Base-by-base conservation (phyloP, 2,888 invertebrate species). In the Argyresthia goedartella region DNA sequence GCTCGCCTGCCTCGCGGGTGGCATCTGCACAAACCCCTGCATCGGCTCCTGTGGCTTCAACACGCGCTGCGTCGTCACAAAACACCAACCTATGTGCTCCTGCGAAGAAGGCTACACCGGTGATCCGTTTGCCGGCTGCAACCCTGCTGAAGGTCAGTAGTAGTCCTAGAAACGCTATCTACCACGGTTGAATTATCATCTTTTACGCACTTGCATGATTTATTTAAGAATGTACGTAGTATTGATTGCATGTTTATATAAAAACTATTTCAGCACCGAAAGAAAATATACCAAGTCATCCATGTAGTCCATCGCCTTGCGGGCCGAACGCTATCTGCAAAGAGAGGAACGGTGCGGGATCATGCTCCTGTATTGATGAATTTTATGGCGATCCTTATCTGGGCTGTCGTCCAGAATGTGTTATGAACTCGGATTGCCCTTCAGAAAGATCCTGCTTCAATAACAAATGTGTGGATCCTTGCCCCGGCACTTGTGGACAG, bases 401-500 rank as follows among this genome's bases (percentile, higher is more conserved):
- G 56, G 92, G 93, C 45, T 94, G 94, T 73, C 89, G 93, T 61
- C 93, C 93, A n/a, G 93, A 94, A 84, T 94, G 94, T 69, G 89
- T 92, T 45, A 91, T 92, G 78, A 94, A 93, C 70, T 90, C 90
- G 51, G 94, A 94, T 66, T 94, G 94, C 71, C 84, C 90, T 59
- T 85, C 88, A 60, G 88, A 91, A 59, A 90, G 87, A 73, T 92
- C 93, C 53, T 95, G 95, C 79, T 88, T 91, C 56, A 91, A 91
- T 72, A 92, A 92, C 73, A 93, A 93, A 82, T 95, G 95, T 70
- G 87, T 89, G 67, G 90, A 94, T 76, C 94, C 94, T 52, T 94
- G 94, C 69, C 90, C 90, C 54, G 93, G 93, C 58, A 91, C 89
- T 56, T 94, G 94, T 73, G 94, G 94, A 59, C 82, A 92, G 58